These are phyloP conservation scores for Leistus spinibarbis DNA, from an alignment of 2,888 invertebrate genomes.

Conservation along the genomic window DNA sequence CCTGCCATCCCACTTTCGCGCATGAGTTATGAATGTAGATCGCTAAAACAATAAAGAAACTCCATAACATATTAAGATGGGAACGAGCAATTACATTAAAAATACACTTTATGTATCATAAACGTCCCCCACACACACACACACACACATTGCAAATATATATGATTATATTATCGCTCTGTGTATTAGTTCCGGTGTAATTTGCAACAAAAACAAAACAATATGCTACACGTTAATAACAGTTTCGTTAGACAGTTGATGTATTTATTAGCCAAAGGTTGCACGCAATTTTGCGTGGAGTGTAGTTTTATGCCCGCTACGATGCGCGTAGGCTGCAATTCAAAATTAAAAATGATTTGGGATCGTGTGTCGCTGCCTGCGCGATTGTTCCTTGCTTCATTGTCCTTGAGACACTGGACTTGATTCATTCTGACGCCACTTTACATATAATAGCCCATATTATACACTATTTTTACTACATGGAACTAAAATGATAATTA, in stretches of 20 bases:
- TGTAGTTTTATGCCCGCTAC: not conserved
- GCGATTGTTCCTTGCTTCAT: slow-evolving; percentile 14
- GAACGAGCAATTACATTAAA: not conserved
- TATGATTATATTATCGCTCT: not conserved
- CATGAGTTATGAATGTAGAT: not conserved
- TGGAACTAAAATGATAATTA: slow-evolving; percentile 22
- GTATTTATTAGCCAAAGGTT: slow-evolving; percentile 23
- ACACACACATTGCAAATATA: not conserved
- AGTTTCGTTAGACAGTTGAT: slow-evolving; percentile 14
- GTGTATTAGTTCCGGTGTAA: slow-evolving; percentile 33
- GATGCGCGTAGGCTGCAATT: slow-evolving; percentile 15
- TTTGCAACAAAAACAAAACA: slow-evolving; percentile 14
- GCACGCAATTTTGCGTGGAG: too few species aligned
- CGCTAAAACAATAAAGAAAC: not conserved
- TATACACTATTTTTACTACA: slow-evolving; percentile 27
- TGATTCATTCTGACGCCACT: slow-evolving; percentile 39
- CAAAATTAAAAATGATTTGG: not conserved
- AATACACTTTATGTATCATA: not conserved
- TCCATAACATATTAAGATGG: not conserved
- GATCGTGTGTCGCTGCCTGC: not conserved
- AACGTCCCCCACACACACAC: not conserved
- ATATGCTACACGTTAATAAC: slow-evolving; percentile 12
- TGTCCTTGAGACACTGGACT: slow-evolving; percentile 33
- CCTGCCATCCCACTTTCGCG: not conserved
- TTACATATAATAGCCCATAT: slow-evolving; percentile 34